Evolutionary conservation across 2,113 vertebrate genomes (phyloP).

Genomic region (Salvelinus sp.): DNA sequence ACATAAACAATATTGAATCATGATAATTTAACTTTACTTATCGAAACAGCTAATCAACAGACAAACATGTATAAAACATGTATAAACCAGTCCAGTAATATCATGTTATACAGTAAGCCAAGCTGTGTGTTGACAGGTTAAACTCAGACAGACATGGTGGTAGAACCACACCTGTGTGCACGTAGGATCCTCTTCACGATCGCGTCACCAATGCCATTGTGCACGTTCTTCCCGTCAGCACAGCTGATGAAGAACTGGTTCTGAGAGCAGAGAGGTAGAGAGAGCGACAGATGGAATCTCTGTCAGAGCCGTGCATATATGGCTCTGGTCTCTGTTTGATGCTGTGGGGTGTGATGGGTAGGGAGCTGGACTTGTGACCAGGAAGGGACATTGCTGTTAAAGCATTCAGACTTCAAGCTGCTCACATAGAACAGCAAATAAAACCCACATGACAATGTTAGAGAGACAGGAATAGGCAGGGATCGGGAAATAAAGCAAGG

Average conservation of each 20-base stretch:
- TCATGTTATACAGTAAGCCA: background rate
- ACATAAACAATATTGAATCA: too few relatives aligned
- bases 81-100: background rate
- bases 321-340: slow-evolving; percentile 6
- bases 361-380: slow-evolving; percentile 24
- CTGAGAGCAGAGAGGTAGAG: slow-evolving; percentile 61
- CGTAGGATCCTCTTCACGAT: slow-evolving; percentile 84
- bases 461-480: background rate
- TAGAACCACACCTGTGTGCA: slow-evolving; percentile 71
- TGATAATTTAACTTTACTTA: slow-evolving; percentile 42
- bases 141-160: background rate
- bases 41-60: slow-evolving; percentile 91
- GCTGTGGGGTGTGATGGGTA: slow-evolving; percentile 19
- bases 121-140: too few relatives aligned
- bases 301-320: background rate
- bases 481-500: too few relatives aligned
- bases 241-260: slow-evolving; percentile 96
- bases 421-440: too few relatives aligned
- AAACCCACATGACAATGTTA: background rate
- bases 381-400: too few relatives aligned
- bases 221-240: slow-evolving; percentile 73
- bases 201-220: slow-evolving; percentile 86
- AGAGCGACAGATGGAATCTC: slow-evolving; percentile 56
- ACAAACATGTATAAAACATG: slow-evolving; percentile 77
- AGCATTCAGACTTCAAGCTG: too few relatives aligned